Percentiles rank a stretch among this genome's conserved stretches.
Conservation (phyloP, 2,797 vertebrate species). For the Pseudomugil gertrudae region DNA sequence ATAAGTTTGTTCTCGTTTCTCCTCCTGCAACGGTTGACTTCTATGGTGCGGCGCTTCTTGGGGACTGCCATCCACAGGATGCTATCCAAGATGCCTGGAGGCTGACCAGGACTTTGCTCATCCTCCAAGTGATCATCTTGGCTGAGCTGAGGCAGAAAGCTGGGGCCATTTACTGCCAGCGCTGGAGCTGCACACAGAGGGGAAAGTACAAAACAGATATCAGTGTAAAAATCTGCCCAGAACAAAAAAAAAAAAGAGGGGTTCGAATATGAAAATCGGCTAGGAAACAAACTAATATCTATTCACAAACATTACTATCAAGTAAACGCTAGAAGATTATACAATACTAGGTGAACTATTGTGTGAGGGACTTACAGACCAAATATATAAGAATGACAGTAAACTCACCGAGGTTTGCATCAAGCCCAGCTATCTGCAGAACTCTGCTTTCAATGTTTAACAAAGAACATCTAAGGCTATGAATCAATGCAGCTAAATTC, state of each 20-base stretch:
- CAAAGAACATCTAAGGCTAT: conserved; percentile 73
- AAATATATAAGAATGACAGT: background rate
- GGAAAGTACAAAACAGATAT: background rate
- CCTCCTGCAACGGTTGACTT: conserved; percentile 92
- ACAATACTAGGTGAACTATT: too few relatives aligned
- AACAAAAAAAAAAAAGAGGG: background rate
- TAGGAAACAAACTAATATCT: background rate
- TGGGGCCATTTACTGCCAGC: conserved; percentile 79
- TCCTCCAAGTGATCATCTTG: conserved; percentile 34
- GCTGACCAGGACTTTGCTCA: conserved; percentile 38
- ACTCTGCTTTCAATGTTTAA: conserved; percentile 75
- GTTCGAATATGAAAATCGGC: background rate
- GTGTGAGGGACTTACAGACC: too few relatives aligned
- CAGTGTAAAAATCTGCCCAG: background rate
- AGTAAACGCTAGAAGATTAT: too few relatives aligned
- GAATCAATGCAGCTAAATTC: conserved; percentile 65
- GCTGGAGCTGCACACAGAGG: conserved; percentile 78
- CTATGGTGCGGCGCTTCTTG: conserved; percentile 93
- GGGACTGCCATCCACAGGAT: conserved; percentile 96
- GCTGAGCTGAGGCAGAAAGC: conserved; percentile 59
- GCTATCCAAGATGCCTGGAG: conserved; percentile 76
- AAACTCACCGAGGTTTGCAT: conserved; percentile 76
- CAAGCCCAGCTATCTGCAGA: conserved; percentile 68
- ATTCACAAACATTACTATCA: background rate
- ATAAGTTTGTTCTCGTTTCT: conserved; percentile 85